Evolutionary conservation across 2,113 vertebrate species (phyloP).

Genomic region (Zapornia atra): DNA sequence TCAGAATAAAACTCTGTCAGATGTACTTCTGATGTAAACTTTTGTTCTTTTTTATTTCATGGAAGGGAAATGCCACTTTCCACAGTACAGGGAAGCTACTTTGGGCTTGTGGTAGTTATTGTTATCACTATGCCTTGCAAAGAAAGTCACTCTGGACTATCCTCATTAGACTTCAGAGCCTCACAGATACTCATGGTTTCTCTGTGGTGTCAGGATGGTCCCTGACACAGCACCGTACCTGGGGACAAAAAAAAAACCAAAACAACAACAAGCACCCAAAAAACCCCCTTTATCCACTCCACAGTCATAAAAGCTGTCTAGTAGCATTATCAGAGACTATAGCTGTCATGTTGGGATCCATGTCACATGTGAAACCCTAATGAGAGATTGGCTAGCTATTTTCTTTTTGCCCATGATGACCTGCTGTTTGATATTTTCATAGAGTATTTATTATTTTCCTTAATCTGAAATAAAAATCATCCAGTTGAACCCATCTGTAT

Average conservation of each 20-base stretch:
- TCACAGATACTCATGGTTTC: neutral
- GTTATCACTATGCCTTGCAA: neutral
- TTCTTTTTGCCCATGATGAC: neutral
- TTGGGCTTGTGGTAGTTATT: neutral
- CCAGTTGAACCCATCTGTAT: neutral
- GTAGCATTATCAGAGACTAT: neutral
- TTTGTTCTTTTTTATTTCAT: neutral
- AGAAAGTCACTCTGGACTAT: neutral
- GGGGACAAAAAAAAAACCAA: neutral
- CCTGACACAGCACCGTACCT: neutral
- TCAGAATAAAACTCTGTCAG: neutral
- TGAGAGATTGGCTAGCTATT: neutral
- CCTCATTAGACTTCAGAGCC: neutral
- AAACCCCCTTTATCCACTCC: neutral
- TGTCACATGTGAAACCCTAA: neutral
- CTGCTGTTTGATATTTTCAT: neutral
- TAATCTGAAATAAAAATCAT: neutral
- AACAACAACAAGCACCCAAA: too few species aligned
- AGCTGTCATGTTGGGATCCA: neutral
- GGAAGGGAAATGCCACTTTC: neutral
- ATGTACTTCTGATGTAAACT: neutral
- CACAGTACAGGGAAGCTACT: fast-evolving
- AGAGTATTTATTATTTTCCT: neutral
- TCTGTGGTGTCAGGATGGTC: neutral
- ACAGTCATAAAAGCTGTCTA: neutral